Base-by-base conservation (phyloP, 2,888 invertebrate species). In the Orchesella flavescens region DNA sequence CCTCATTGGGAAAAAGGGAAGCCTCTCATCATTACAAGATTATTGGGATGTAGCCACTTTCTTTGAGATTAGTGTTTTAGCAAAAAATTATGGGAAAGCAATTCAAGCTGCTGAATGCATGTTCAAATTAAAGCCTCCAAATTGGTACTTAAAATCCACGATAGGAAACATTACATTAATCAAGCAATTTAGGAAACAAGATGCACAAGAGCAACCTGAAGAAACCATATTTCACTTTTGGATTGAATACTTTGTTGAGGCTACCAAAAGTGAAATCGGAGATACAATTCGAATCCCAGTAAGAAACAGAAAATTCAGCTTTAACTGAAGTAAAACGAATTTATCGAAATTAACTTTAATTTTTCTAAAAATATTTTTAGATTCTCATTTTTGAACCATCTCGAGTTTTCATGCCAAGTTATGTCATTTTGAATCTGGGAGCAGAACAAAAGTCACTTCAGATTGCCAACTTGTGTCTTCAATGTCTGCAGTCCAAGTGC, bases 31-130 rank as follows among this genome's bases (percentile, higher is more conserved):
- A 0, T 92, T 99, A 21, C 95, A 95, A 88, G 98, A 99, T 90
- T 99, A 99, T 90, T 99, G 99, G 99, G 98, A 98, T 90, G 98
- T 99, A 15, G 98, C 98, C 0, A 98, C 97, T 1, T 99, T 97
- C 92, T 98, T 99, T 90, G 98, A 98, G 91, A 98, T 99, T 87
- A 97, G 97, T 66, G 98, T 99, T 0, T 92, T 99, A 44, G 98
- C 98, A 1, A 97, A 98, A 90, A 98, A 99, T 90, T 99, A 98
- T 90, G 93, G 94, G 15, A 99, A 99, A 91, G 98, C 99, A 0
- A 95, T 97, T 88, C 97, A 97, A 91, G 99, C 99, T 15, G 97
- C 99, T 0, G 95, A 96, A 90, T 96, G 95, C 89, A 96, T 96
- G 96, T 96, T 96, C 89, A 95, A 94, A 90, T 90, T 96, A 77